These are phyloP conservation scores for Grapholita molesta DNA, from an alignment of 1,140 invertebrate species.

Conservation along the genomic window DNA sequence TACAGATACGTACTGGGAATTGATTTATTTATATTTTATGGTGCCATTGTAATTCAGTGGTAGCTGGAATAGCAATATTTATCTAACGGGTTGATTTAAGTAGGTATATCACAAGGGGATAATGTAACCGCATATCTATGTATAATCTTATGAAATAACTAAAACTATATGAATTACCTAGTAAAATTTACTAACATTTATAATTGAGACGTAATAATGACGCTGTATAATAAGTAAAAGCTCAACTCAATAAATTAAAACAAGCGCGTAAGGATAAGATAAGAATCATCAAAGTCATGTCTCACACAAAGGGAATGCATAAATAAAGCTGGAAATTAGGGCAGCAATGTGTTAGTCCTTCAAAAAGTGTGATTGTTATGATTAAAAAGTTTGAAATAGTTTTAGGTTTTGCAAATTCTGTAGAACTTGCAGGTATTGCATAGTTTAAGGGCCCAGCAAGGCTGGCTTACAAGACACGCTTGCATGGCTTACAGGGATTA, in stretches of 20 bases:
- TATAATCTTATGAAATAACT: not conserved
- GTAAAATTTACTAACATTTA: too few relatives aligned
- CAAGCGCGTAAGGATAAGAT: too few relatives aligned
- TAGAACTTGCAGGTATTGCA: too few relatives aligned
- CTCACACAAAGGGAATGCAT: too few relatives aligned
- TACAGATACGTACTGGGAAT: not conserved
- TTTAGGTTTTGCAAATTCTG: conserved; percentile 13
- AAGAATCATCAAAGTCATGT: too few relatives aligned
- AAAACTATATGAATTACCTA: not conserved
- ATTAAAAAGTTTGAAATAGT: conserved; percentile 12
- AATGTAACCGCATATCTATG: not conserved
- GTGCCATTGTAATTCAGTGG: not conserved
- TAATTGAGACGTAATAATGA: too few relatives aligned
- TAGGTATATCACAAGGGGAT: not conserved
- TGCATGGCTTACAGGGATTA: not conserved
- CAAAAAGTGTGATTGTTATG: not conserved
- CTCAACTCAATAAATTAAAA: too few relatives aligned
- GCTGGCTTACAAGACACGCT: not conserved
- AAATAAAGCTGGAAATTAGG: not conserved
- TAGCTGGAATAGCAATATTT: not conserved
- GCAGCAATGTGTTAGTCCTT: not conserved
- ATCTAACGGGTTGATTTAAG: not conserved
- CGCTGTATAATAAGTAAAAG: too few relatives aligned
- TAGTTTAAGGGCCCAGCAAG: conserved; percentile 12
- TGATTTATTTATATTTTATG: not conserved